Conservation (phyloP, 1,140 invertebrate species). For the Choristoneura fumiferana region DNA sequence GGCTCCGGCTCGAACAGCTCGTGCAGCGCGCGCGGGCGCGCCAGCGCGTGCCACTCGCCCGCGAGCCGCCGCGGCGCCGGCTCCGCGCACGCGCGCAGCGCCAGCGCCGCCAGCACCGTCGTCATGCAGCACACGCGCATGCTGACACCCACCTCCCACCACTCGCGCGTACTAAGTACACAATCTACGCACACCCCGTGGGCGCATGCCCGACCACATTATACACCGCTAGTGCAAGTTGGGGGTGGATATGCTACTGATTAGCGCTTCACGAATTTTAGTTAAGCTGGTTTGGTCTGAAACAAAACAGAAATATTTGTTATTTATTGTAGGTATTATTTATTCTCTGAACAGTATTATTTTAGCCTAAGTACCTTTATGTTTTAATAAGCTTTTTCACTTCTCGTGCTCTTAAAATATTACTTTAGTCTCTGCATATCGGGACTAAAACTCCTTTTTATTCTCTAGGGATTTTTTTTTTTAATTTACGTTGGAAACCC, state of each 20-base stretch:
- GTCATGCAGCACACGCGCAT: slow-evolving; percentile 66
- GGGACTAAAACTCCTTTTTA: no score
- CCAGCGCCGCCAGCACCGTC: slow-evolving; percentile 62
- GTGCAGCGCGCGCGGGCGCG: slow-evolving; percentile 54
- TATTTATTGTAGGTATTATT: no score
- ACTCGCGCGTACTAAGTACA: slow-evolving; percentile 67
- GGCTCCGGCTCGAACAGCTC: slow-evolving; percentile 56
- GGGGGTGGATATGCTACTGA: slow-evolving; percentile 22
- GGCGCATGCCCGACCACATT: slow-evolving; percentile 70
- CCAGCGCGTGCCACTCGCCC: slow-evolving; percentile 48
- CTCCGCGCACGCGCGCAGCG: slow-evolving; percentile 62
- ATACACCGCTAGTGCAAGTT: slow-evolving; percentile 42
- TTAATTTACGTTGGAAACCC: no score
- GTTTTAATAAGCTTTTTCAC: no score
- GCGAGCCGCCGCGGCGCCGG: slow-evolving; percentile 52
- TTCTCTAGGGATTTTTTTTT: no score
- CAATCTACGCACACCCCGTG: slow-evolving; percentile 45
- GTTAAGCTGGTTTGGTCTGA: slow-evolving; percentile 20
- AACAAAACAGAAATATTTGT: slow-evolving; percentile 26
- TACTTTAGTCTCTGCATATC: no score
- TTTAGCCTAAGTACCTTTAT: no score
- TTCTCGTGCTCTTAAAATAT: no score
- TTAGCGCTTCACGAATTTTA: slow-evolving; percentile 33
- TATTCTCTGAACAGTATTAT: no score
- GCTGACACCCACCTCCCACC: slow-evolving; percentile 53